Percentiles rank a stretch among this genome's conserved stretches.
Conservation (phyloP, 2,888 invertebrate species). For the Nephrotoma flavescens region DNA sequence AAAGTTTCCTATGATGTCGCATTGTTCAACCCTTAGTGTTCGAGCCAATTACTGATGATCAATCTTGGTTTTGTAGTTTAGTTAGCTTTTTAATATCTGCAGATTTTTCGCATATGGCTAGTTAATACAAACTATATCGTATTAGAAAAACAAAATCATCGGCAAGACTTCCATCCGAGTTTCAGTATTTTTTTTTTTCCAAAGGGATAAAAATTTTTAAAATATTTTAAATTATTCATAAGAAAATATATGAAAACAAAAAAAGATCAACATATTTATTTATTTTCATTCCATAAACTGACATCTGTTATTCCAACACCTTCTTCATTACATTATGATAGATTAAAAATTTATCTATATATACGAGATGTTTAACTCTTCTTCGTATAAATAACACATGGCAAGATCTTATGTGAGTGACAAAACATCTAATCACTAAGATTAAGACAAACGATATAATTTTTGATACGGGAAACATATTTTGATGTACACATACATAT, state of each 20-base stretch:
- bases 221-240: background rate
- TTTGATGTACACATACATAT: too few species aligned
- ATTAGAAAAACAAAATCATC: too few species aligned
- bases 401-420: background rate
- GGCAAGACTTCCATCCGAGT: too few species aligned
- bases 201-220: too few species aligned
- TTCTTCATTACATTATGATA: background rate
- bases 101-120: too few species aligned
- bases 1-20: too few species aligned
- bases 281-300: background rate
- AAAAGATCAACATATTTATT: background rate
- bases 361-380: background rate
- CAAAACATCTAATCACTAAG: background rate
- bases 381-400: background rate
- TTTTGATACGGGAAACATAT: background rate
- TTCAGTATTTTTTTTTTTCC: too few species aligned
- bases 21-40: too few species aligned
- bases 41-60: too few species aligned
- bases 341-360: background rate
- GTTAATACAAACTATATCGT: too few species aligned
- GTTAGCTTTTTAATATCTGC: too few species aligned
- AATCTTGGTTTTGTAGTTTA: too few species aligned
- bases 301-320: slow-evolving; percentile 1
- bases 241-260: background rate
- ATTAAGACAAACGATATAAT: background rate